A percentile compares a stretch with the other conserved stretches of the same genome.
Evolutionary conservation across 2,113 vertebrate genomes (phyloP).

Genomic region (Nerophis ophidion): DNA sequence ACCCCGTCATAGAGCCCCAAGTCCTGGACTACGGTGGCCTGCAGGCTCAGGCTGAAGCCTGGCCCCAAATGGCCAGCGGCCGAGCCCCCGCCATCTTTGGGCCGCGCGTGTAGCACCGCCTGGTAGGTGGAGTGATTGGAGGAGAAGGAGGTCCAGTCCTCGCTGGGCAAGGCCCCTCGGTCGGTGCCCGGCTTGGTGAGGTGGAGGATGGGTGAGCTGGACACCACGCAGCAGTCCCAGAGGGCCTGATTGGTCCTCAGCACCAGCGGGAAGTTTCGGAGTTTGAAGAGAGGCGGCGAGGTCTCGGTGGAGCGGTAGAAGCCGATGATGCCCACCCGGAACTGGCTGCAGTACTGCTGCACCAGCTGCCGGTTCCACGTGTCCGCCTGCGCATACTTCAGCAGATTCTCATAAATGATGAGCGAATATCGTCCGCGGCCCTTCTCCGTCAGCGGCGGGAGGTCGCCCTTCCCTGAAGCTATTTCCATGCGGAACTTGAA

Average conservation of each 20-base stretch:
- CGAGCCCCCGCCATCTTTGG: constrained; percentile 57
- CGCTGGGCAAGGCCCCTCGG: constrained; percentile 82
- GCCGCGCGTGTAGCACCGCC: constrained; percentile 82
- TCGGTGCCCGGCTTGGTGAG: constrained; percentile 83
- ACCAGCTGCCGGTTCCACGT: constrained; percentile 91
- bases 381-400: constrained; percentile 91
- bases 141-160: constrained; percentile 92
- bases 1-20: constrained; percentile 91
- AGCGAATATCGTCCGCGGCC: constrained; percentile 85
- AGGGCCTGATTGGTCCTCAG: constrained; percentile 86
- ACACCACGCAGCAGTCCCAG: constrained; percentile 82
- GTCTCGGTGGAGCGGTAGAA: constrained; percentile 96
- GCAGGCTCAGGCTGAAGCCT: constrained; percentile 64
- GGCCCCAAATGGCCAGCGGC: constrained; percentile 47
- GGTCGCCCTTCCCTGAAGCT: constrained; percentile 88
- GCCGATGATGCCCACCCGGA: constrained; percentile 90
- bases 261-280: constrained; percentile 82
- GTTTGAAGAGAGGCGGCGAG: constrained; percentile 75
- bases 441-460: constrained; percentile 87
- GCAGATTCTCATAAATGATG: constrained; percentile 91
- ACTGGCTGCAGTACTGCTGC: constrained; percentile 94
- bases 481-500: constrained; percentile 93
- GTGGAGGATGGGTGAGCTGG: constrained; percentile 84
- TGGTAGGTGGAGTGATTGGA: constrained; percentile 94
- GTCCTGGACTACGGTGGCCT: constrained; percentile 87